Percentiles rank a stretch among this genome's conserved stretches.
These are phyloP conservation scores for Oreonectes daqikongensis DNA, from an alignment of 2,797 vertebrate genomes.

Conservation along the genomic window DNA sequence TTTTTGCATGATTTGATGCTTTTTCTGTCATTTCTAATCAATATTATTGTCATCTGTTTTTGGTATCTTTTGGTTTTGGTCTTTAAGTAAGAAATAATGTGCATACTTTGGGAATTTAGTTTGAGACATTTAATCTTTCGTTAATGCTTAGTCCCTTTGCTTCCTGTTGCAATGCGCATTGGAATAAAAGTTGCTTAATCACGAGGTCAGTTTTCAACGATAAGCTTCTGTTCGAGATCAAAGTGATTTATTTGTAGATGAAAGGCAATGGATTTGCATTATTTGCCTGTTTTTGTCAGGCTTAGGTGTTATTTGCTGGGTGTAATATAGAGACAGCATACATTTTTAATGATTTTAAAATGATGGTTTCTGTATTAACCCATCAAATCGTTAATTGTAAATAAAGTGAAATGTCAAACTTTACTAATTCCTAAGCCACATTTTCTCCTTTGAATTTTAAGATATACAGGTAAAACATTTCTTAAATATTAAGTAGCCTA, in stretches of 20 bases:
- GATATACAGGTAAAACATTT: too few species aligned
- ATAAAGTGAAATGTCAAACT: not conserved
- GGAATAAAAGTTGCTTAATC: not conserved
- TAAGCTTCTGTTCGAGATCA: not conserved
- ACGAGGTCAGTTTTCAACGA: not conserved
- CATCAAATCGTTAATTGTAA: too few species aligned
- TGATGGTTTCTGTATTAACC: not conserved
- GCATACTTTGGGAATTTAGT: too few species aligned
- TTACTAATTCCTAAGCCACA: too few species aligned
- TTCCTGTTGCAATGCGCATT: not conserved
- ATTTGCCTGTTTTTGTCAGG: not conserved
- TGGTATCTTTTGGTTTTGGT: not conserved
- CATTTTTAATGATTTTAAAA: conserved; percentile 13
- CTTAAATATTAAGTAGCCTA: too few species aligned
- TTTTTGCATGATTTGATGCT: not conserved
- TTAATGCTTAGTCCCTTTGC: not conserved
- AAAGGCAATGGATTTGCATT: not conserved
- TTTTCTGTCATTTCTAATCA: not conserved
- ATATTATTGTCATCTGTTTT: not conserved
- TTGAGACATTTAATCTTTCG: not conserved
- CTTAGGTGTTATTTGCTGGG: not conserved
- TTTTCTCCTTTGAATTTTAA: too few species aligned
- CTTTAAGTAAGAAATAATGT: too few species aligned
- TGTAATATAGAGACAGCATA: not conserved
- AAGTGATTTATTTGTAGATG: not conserved